Evolutionary conservation across 2,113 vertebrate genomes (phyloP).

Genomic region (Nipponia nippon): DNA sequence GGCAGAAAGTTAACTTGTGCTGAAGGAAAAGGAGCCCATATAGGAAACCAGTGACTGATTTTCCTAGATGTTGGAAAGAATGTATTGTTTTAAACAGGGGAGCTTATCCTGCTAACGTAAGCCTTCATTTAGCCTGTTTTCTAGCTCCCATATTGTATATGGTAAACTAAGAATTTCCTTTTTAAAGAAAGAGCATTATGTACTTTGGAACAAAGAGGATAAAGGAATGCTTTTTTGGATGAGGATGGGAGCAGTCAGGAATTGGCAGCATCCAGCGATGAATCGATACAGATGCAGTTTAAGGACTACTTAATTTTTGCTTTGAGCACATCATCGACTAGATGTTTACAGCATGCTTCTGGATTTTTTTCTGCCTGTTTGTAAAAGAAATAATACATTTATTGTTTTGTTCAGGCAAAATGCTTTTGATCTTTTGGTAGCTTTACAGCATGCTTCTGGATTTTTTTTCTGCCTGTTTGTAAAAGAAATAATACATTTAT

Average conservation of each 20-base stretch:
- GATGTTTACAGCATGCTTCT: background rate
- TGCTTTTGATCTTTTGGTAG: too few relatives aligned
- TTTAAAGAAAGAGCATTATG: background rate
- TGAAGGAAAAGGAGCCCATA: background rate
- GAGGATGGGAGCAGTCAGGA: background rate
- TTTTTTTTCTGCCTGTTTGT: background rate
- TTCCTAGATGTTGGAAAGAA: background rate
- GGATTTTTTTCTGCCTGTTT: background rate
- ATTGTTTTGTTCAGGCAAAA: background rate
- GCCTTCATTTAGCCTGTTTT: background rate
- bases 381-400: background rate
- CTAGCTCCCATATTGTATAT: background rate
- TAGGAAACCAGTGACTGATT: background rate
- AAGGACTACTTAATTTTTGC: background rate
- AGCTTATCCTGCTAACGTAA: background rate
- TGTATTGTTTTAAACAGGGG: background rate
- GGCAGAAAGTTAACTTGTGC: background rate
- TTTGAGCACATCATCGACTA: background rate
- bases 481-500: background rate
- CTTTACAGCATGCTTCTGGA: background rate
- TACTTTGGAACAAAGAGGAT: background rate
- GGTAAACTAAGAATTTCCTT: background rate
- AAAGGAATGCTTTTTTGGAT: background rate
- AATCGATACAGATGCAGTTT: background rate
- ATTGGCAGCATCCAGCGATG: background rate